Conservation (phyloP, 2,797 vertebrate genomes). For the Rhinichthys osculus region DNA sequence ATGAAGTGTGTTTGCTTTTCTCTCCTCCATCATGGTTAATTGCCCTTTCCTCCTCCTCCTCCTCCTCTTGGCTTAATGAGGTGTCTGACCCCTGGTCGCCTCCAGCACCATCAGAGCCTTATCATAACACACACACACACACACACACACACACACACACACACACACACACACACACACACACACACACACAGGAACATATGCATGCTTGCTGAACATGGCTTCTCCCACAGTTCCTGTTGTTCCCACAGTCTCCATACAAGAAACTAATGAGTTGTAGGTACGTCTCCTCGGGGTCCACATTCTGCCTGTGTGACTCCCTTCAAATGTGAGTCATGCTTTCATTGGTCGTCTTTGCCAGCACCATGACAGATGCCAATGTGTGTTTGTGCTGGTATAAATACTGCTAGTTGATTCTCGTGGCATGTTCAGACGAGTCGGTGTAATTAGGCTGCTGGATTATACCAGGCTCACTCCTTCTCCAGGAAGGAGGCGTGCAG, state of each 20-base stretch:
- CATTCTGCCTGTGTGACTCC: constrained; percentile 30
- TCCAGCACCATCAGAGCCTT: constrained; percentile 54
- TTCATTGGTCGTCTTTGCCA: constrained; percentile 37
- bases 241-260: constrained; percentile 9
- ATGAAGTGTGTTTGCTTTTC: constrained; percentile 62
- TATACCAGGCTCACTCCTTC: constrained; percentile 40
- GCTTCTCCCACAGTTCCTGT: constrained; percentile 31
- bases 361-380: constrained; percentile 20
- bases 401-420: constrained; percentile 55
- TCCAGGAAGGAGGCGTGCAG: constrained; percentile 34
- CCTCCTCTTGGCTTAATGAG: constrained; percentile 64
- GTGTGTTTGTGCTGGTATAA: constrained; percentile 52
- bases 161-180: constrained; percentile 39
- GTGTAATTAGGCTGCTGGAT: constrained; percentile 53
- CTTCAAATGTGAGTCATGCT: constrained; percentile 29
- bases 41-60: constrained; percentile 62
- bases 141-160: constrained; percentile 32
- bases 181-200: constrained; percentile 14
- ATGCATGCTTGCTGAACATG: constrained; percentile 26
- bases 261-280: constrained; percentile 29
- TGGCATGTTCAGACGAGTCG: constrained; percentile 60
- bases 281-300: constrained; percentile 24
- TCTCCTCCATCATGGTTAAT: constrained; percentile 63
- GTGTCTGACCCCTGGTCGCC: constrained; percentile 61
- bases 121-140: constrained; percentile 55